Conservation (phyloP, 2,797 vertebrate genomes). For the Crenuchus spilurus region DNA sequence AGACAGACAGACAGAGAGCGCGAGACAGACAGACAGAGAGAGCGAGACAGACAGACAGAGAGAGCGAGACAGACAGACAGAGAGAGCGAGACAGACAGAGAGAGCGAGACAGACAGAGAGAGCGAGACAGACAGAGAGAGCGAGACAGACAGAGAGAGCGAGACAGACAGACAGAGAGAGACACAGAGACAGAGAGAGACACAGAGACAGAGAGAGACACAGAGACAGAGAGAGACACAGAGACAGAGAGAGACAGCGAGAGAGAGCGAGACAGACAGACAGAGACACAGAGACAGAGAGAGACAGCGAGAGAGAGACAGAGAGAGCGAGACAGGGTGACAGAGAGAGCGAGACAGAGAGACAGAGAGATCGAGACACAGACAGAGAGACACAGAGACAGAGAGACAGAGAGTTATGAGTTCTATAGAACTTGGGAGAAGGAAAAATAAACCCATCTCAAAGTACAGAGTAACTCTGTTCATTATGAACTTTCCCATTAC, state of each 20-base stretch:
- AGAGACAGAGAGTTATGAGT: conserved; percentile 5
- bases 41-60: conserved; percentile 39
- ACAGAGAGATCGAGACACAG: background rate
- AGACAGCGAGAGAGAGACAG: conserved; percentile 36
- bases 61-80: background rate
- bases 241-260: conserved; percentile 35
- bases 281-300: too few relatives aligned
- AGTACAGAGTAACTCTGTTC: background rate
- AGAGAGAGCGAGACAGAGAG: conserved; percentile 37
- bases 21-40: conserved; percentile 8
- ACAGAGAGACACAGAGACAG: conserved; percentile 45
- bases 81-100: conserved; percentile 42
- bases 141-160: conserved; percentile 24
- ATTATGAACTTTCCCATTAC: background rate
- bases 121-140: conserved; percentile 40
- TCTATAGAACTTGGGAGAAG: background rate
- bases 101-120: conserved; percentile 23
- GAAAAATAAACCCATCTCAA: background rate
- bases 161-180: conserved; percentile 37
- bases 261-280: too few relatives aligned
- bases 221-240: background rate
- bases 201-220: conserved; percentile 38
- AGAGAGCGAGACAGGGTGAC: too few relatives aligned
- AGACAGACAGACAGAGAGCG: conserved; percentile 40
- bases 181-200: conserved; percentile 29